Percentiles rank a stretch among this genome's conserved stretches.
Evolutionary conservation across 2,888 invertebrate genomes (phyloP).

Genomic region (Pyrochroa serraticornis): DNA sequence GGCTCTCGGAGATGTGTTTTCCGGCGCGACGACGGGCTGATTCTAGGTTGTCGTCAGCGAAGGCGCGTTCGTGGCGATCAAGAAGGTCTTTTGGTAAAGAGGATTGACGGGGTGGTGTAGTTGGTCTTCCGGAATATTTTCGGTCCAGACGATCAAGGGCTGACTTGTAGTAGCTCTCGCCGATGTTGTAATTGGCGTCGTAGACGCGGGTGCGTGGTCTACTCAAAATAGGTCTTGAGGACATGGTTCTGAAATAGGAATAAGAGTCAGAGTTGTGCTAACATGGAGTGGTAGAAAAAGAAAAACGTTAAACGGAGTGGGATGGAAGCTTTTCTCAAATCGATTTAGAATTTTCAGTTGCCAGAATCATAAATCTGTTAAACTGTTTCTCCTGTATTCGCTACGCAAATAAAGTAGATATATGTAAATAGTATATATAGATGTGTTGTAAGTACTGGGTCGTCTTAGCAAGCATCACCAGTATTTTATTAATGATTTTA

Average conservation of each 20-base stretch:
- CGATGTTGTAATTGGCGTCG: constrained; percentile 84
- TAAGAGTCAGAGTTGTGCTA: too few relatives aligned
- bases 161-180: constrained; percentile 82
- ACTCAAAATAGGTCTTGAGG: constrained; percentile 52
- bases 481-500: too few relatives aligned
- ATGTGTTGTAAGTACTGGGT: too few relatives aligned
- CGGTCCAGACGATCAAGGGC: constrained; percentile 77
- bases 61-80: constrained; percentile 58
- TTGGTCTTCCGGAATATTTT: constrained; percentile 66
- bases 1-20: constrained; percentile 61
- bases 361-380: too few relatives aligned
- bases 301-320: too few relatives aligned
- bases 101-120: constrained; percentile 46
- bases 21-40: constrained; percentile 61
- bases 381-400: too few relatives aligned
- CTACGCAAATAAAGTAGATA: too few relatives aligned
- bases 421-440: too few relatives aligned
- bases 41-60: constrained; percentile 61
- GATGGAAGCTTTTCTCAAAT: too few relatives aligned
- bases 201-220: constrained; percentile 82
- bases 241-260: constrained; percentile 3
- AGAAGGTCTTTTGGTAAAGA: constrained; percentile 48
- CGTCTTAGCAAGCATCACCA: too few relatives aligned
- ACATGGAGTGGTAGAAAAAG: too few relatives aligned
- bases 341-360: too few relatives aligned